These are phyloP conservation scores for Nesogale talazaci DNA, from an alignment of 2,113 vertebrate species.

Conservation along the genomic window DNA sequence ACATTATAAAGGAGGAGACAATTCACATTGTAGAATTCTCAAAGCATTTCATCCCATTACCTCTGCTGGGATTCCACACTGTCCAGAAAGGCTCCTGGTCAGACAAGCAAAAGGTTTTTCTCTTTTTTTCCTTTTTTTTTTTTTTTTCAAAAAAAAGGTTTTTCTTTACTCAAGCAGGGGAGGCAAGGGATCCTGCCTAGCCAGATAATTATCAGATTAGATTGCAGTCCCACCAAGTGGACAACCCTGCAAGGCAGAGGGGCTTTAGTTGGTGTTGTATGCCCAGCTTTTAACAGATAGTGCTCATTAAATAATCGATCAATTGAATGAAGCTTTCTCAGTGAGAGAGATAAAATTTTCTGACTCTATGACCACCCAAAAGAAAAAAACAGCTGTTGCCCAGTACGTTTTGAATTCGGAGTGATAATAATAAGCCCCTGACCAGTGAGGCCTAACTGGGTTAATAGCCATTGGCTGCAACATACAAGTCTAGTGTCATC, in stretches of 20 bases:
- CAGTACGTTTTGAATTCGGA: not conserved
- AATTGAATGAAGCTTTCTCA: not conserved
- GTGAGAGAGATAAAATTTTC: not conserved
- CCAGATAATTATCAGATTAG: not conserved
- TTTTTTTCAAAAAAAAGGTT: too few relatives aligned
- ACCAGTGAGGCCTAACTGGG: too few relatives aligned
- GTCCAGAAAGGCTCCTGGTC: not conserved
- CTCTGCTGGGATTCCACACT: not conserved
- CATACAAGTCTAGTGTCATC: not conserved
- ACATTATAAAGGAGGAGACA: constrained; percentile 42
- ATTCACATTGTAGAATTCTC: constrained; percentile 31
- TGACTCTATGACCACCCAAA: not conserved
- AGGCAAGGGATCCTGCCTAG: not conserved
- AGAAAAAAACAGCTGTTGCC: not conserved
- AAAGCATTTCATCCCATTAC: not conserved
- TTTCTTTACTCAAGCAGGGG: not conserved
- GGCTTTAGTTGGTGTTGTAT: not conserved
- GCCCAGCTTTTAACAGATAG: not conserved
- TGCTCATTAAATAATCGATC: fast-evolving
- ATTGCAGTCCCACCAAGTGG: not conserved
- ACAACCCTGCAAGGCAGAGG: not conserved
- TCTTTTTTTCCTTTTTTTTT: not conserved
- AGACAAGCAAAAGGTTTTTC: not conserved
- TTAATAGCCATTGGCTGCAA: too few relatives aligned
- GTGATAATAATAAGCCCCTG: not conserved